Evolutionary conservation across 1,140 invertebrate species (phyloP).

Genomic region (Drosophila sechellia): DNA sequence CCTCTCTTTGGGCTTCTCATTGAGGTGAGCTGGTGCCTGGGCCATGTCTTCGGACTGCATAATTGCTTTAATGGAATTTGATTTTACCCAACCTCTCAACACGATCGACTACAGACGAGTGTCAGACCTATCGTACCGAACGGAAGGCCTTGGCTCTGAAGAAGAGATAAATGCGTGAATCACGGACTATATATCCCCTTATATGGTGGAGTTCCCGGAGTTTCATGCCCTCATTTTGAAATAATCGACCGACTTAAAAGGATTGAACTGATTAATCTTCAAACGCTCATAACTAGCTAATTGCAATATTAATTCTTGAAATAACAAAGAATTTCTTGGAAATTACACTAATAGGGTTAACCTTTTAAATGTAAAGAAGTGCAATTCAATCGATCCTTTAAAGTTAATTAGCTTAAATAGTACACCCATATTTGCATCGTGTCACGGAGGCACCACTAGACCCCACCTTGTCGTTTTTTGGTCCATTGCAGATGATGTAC

Average conservation of each 20-base stretch:
- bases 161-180: constrained; percentile 13
- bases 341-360: neutral
- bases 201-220: neutral
- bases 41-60: constrained; percentile 52
- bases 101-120: constrained; percentile 33
- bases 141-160: constrained; percentile 11
- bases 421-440: neutral
- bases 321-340: neutral
- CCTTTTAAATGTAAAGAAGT: neutral
- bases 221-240: neutral
- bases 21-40: constrained; percentile 42
- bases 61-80: constrained; percentile 83
- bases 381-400: too few species aligned
- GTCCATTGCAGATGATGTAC: constrained; percentile 81
- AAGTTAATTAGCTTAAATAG: too few species aligned
- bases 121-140: constrained; percentile 15
- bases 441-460: constrained; percentile 13
- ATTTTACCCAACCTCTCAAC: constrained; percentile 62
- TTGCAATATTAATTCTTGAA: neutral
- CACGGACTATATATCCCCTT: constrained; percentile 23
- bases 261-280: neutral
- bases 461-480: constrained; percentile 64
- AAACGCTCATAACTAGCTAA: neutral
- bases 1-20: constrained; percentile 58
- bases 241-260: constrained; percentile 1